These are phyloP conservation scores for Pandemis cinnamomeana DNA, from an alignment of 2,888 invertebrate genomes.

Conservation along the genomic window DNA sequence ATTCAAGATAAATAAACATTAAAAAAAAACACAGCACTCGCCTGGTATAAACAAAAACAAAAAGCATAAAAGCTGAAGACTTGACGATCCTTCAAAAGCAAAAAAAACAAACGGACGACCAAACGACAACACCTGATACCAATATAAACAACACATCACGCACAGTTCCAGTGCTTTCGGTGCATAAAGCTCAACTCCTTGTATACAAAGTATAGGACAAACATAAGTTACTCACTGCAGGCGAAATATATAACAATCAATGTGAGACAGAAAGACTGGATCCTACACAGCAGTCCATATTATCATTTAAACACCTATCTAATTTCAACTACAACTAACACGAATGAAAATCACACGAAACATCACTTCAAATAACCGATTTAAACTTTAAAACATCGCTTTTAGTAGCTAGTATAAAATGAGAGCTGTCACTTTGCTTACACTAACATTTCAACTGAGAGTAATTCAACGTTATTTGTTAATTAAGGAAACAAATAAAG, in stretches of 20 bases:
- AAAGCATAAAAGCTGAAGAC: slow-evolving; percentile 50
- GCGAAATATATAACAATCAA: not conserved
- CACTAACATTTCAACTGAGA: not conserved
- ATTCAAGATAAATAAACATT: not conserved
- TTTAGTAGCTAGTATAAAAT: not conserved
- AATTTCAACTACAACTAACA: no score
- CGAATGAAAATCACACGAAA: no score
- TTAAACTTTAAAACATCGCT: no score
- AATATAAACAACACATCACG: not conserved
- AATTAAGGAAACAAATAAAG: slow-evolving; percentile 3
- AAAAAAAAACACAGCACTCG: slow-evolving; percentile 10
- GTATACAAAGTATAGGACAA: not conserved
- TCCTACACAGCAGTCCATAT: no score
- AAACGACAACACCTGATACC: slow-evolving; percentile 11
- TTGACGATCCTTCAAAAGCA: slow-evolving; percentile 30
- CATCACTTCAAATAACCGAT: no score
- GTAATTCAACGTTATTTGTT: not conserved
- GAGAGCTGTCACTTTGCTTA: not conserved
- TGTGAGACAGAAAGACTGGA: no score
- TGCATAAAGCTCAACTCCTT: not conserved
- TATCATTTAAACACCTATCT: no score
- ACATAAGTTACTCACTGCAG: not conserved
- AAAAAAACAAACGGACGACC: slow-evolving; percentile 35
- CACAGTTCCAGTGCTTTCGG: not conserved
- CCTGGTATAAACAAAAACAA: slow-evolving; percentile 32